These are phyloP conservation scores for Andricus quercusramuli DNA, from an alignment of 2,888 invertebrate genomes.

Conservation along the genomic window DNA sequence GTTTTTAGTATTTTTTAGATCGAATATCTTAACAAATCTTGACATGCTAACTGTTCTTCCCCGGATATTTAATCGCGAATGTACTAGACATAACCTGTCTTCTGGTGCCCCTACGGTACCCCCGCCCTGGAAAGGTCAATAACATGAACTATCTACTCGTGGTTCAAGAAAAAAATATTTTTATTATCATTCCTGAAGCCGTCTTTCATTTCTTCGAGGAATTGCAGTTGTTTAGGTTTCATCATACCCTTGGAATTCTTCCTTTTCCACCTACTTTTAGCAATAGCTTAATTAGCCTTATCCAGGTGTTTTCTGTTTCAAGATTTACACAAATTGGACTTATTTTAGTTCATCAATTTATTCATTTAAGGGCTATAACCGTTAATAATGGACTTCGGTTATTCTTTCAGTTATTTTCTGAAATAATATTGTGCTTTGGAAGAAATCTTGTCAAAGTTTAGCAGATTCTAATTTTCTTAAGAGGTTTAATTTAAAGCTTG, in stretches of 20 bases:
- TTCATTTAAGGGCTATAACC: not conserved
- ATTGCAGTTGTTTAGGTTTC: not conserved
- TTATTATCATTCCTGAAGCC: conserved; percentile 17
- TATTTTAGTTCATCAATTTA: not conserved
- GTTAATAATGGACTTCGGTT: not conserved
- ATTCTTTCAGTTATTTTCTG: not conserved
- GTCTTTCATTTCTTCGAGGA: conserved; percentile 2
- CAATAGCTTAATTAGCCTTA: not conserved
- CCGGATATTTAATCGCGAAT: conserved; percentile 49
- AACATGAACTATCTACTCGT: conserved; percentile 54
- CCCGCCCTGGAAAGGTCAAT: conserved; percentile 66
- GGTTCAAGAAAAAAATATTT: conserved; percentile 21
- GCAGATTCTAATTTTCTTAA: too few species aligned
- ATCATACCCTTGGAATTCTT: not conserved
- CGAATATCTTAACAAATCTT: not conserved
- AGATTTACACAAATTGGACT: not conserved
- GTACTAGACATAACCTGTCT: conserved; percentile 68
- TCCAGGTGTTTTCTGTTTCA: not conserved
- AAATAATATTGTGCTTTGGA: not conserved
- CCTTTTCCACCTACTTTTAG: not conserved
- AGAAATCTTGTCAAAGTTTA: not conserved
- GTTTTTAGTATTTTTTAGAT: not conserved
- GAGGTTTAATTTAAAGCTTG: too few species aligned
- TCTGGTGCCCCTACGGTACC: conserved; percentile 44
- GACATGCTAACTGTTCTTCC: conserved; percentile 27